Evolutionary conservation across 2,888 invertebrate species (phyloP).

Genomic region (Pelosia muscerda): DNA sequence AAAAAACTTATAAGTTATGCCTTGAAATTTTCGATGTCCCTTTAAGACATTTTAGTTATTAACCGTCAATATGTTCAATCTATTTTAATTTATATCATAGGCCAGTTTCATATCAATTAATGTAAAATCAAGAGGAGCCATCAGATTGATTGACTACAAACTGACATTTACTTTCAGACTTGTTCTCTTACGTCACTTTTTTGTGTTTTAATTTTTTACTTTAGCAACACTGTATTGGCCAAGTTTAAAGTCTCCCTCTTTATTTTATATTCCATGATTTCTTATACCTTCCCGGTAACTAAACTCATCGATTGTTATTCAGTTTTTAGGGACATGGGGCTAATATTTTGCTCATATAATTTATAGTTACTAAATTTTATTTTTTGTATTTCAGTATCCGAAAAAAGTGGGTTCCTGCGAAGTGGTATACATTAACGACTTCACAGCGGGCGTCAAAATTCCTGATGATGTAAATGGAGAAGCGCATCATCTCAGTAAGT

Average conservation of each 20-base stretch:
- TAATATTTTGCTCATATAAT: background rate
- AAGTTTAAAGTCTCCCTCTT: background rate
- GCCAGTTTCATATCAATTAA: too few species aligned
- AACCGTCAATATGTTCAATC: background rate
- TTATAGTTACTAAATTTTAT: background rate
- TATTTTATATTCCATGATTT: background rate
- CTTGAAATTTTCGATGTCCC: background rate
- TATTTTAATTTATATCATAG: background rate
- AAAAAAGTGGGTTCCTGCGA: conserved; percentile 87
- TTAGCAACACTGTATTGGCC: too few species aligned
- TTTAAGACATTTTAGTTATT: background rate
- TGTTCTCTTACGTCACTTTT: too few species aligned
- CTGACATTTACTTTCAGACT: too few species aligned
- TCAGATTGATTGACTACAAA: too few species aligned
- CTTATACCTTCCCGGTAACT: background rate
- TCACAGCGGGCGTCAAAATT: conserved; percentile 90
- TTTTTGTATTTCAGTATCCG: conserved; percentile 89
- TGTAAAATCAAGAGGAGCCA: too few species aligned
- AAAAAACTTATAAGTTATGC: background rate
- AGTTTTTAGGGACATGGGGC: background rate
- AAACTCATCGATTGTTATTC: background rate
- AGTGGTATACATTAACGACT: conserved; percentile 92
- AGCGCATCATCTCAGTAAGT: conserved; percentile 73
- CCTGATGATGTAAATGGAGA: conserved; percentile 65
- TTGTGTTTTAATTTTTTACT: too few species aligned